Percentiles rank a stretch among this genome's conserved stretches.
Evolutionary conservation across 1,140 invertebrate genomes (phyloP).

Genomic region (Tetraneura akinire): DNA sequence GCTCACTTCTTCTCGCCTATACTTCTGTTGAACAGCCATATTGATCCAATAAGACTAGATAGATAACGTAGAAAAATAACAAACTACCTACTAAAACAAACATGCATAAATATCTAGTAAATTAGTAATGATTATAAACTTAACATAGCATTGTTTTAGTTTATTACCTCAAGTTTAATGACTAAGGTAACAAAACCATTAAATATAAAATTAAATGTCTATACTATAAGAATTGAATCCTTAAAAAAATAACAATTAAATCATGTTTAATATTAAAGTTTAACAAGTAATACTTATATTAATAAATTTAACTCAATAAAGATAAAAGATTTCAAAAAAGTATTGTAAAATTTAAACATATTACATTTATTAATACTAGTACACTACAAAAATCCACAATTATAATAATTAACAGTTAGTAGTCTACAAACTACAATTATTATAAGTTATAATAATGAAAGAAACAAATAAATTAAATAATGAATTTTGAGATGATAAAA

Average conservation of each 20-base stretch:
- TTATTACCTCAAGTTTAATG: background rate
- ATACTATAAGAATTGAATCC: background rate
- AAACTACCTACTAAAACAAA: background rate
- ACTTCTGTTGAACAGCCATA: slow-evolving; percentile 47
- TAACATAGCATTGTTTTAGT: too few relatives aligned
- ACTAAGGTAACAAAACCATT: background rate
- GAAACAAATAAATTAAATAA: too few relatives aligned
- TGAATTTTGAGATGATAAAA: too few relatives aligned
- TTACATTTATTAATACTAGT: too few relatives aligned
- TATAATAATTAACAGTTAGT: too few relatives aligned
- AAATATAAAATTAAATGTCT: background rate
- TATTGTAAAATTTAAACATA: background rate
- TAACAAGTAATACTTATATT: background rate
- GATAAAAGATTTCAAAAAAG: background rate
- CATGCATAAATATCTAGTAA: background rate
- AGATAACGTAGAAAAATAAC: background rate
- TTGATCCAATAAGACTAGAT: slow-evolving; percentile 9
- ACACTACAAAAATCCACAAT: too few relatives aligned
- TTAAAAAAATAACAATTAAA: background rate
- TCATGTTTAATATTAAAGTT: background rate
- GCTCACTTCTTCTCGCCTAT: slow-evolving; percentile 73
- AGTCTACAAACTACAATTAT: too few relatives aligned
- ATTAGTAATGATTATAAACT: background rate
- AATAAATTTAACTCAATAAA: background rate
- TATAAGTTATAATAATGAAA: too few relatives aligned